Evolutionary conservation across 2,888 invertebrate genomes (phyloP), one percentile per base, ranked within the genome.

Genomic region (Lepeophtheirus nordmannii): DNA sequence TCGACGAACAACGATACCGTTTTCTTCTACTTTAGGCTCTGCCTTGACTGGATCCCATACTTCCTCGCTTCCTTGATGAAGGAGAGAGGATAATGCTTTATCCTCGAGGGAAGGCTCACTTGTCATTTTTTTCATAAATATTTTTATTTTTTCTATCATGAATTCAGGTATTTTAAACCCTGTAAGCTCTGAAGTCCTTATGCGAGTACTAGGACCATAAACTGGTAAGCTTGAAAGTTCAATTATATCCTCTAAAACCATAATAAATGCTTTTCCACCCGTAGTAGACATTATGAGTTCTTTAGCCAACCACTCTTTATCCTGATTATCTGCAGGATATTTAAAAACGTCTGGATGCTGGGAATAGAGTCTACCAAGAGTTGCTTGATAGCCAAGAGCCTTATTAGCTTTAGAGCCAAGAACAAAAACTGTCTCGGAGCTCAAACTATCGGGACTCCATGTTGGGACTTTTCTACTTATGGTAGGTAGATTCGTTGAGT

Each of bases 231-330:
- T 79, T 10, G 85, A 83, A 67, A 88, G 76, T 72, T 87, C 85
- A 75, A 82, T 80, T 60, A 87, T 85, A 72, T 88, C 88, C 72
- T 86, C 85, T 68, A 87, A 76, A 20, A 87, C 80, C 81, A 88
- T 82, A 69, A 88, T 81, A 72, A 86, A 87, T 1, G 86, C 86
- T 76, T 85, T 85, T 7, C 86, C 86, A 0, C 86, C 86, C 67
- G 85, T 85, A 40, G 85, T 84, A 68, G 86, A 85, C 76, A 85
- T 86, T 68, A 85, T 76, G 72, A 84, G 84, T 71, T 85, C 83
- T 69, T 83, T 84, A 58, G 84, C 82, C 63, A 88, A 79, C 87
- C 87, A 87, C 72, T 86, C 85, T 73, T 87, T 86, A 73, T 88
- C 88, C 69, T 85, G 84, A 64, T 83, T 83, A 72, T 88, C 88